These are phyloP conservation scores for Eurystomus glaucurus DNA, from an alignment of 2,797 vertebrate species.

Conservation along the genomic window DNA sequence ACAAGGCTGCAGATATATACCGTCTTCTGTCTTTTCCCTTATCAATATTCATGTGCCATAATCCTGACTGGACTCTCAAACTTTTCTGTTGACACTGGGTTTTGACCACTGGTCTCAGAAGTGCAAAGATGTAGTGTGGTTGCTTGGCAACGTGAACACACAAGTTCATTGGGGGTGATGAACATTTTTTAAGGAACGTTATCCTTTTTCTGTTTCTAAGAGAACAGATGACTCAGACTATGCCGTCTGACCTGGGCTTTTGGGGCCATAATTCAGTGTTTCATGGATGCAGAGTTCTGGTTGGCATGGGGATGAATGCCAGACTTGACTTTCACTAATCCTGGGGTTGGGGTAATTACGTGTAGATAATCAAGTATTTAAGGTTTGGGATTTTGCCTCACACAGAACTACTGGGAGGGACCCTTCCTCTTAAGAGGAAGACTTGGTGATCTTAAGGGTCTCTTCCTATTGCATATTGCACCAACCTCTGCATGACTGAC, in stretches of 20 bases:
- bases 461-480: neutral
- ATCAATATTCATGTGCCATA: slow-evolving; percentile 19
- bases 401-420: neutral
- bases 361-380: neutral
- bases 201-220: slow-evolving; percentile 3
- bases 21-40: neutral
- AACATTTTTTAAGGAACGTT: slow-evolving; percentile 1
- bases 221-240: neutral
- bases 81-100: slow-evolving; percentile 15
- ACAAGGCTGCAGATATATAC: neutral
- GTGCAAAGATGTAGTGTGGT: slow-evolving; percentile 14
- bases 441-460: neutral
- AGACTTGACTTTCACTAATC: neutral
- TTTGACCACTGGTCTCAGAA: slow-evolving; percentile 24
- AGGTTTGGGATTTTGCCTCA: neutral
- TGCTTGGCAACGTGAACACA: slow-evolving; percentile 55
- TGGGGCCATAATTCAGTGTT: neutral
- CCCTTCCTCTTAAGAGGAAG: neutral
- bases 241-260: neutral
- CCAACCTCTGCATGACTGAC: rapidly evolving
- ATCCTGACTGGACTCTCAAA: slow-evolving; percentile 23
- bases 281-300: neutral
- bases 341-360: neutral
- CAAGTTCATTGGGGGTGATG: neutral
- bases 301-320: neutral